A percentile compares a stretch with the other conserved stretches of the same genome.
Evolutionary conservation across 2,797 vertebrate species (phyloP).

Genomic region (Hirundo rustica): DNA sequence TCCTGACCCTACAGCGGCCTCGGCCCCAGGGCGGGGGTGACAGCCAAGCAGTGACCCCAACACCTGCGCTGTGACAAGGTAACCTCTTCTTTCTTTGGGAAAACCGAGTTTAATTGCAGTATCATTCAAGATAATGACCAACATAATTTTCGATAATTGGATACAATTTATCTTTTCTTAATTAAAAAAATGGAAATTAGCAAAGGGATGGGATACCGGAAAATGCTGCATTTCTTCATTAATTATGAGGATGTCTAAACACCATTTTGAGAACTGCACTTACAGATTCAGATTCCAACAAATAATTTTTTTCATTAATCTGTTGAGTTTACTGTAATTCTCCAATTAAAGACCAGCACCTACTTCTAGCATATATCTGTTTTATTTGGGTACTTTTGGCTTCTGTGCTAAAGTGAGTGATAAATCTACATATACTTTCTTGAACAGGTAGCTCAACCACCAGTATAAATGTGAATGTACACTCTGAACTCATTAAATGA

Average conservation of each 20-base stretch:
- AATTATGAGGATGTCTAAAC: slow-evolving; percentile 48
- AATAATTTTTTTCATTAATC: not conserved
- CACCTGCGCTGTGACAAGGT: not conserved
- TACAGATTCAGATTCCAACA: not conserved
- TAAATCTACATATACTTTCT: not conserved
- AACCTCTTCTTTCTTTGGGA: slow-evolving; percentile 32
- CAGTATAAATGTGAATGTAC: not conserved
- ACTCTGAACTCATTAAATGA: not conserved
- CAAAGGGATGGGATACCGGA: slow-evolving; percentile 12
- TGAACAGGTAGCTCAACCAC: not conserved
- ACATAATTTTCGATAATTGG: slow-evolving; percentile 67
- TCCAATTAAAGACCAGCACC: not conserved
- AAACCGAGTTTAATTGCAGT: slow-evolving; percentile 47
- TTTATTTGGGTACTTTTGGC: not conserved
- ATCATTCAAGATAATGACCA: slow-evolving; percentile 64
- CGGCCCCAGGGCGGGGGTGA: not conserved
- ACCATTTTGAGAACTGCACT: slow-evolving; percentile 29
- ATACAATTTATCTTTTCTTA: slow-evolving; percentile 66
- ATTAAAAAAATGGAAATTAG: slow-evolving; percentile 64
- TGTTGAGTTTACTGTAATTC: not conserved
- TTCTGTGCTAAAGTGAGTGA: not conserved
- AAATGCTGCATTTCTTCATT: slow-evolving; percentile 51
- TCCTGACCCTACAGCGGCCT: not conserved
- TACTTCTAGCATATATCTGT: not conserved
- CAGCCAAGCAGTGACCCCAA: not conserved